Conservation (phyloP, 2,113 vertebrate genomes). For the Epinephelus moara region DNA sequence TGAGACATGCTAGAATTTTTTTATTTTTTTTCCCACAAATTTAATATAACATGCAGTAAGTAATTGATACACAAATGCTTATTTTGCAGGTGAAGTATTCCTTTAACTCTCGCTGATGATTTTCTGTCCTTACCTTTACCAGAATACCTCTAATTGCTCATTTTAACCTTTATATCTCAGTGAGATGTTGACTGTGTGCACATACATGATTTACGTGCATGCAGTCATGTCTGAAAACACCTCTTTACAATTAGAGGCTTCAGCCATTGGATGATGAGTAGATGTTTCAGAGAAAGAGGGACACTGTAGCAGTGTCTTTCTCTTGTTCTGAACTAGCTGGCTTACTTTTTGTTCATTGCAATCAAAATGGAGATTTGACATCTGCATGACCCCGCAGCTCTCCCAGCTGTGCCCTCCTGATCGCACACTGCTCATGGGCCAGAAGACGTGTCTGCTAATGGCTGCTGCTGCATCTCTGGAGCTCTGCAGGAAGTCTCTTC, state of each 20-base stretch:
- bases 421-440: constrained; percentile 87
- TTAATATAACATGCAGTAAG: no score
- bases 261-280: not conserved
- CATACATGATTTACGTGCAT: not conserved
- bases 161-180: not conserved
- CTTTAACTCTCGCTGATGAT: not conserved
- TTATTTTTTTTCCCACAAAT: no score
- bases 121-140: not conserved
- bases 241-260: not conserved
- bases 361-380: not conserved
- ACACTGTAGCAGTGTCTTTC: not conserved
- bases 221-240: not conserved
- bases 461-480: constrained; percentile 89
- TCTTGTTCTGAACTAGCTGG: not conserved
- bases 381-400: constrained; percentile 80
- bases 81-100: no score
- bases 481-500: constrained; percentile 82
- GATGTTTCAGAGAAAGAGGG: no score
- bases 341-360: not conserved
- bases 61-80: no score
- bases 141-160: not conserved
- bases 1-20: no score
- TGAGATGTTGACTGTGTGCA: not conserved
- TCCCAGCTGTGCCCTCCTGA: constrained; percentile 90
- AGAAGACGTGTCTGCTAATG: constrained; percentile 94